Evolutionary conservation across 2,113 vertebrate genomes (phyloP).

Genomic region (Gyps fulvus): DNA sequence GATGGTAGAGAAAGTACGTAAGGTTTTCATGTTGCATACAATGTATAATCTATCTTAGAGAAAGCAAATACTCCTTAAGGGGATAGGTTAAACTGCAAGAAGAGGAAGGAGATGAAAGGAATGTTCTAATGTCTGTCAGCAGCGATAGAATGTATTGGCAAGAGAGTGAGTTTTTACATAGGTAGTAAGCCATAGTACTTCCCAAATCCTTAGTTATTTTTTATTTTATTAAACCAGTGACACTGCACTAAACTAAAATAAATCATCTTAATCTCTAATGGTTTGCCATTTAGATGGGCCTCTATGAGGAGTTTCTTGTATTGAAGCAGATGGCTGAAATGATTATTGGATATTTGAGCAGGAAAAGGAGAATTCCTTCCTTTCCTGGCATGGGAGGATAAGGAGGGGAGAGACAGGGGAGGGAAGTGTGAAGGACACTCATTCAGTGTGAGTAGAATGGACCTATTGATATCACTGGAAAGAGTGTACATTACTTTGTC

Average conservation of each 20-base stretch:
- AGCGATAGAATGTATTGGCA: slow-evolving; percentile 55
- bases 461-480: background rate
- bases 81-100: slow-evolving; percentile 68
- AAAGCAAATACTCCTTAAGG: slow-evolving; percentile 74
- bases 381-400: slow-evolving; percentile 42
- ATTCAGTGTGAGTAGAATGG: background rate
- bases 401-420: background rate
- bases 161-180: slow-evolving; percentile 55
- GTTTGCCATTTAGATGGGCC: slow-evolving; percentile 36
- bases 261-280: slow-evolving; percentile 57
- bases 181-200: slow-evolving; percentile 52
- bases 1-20: slow-evolving; percentile 59
- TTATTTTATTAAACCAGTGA: slow-evolving; percentile 62
- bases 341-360: slow-evolving; percentile 52
- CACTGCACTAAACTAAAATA: slow-evolving; percentile 56
- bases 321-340: slow-evolving; percentile 36
- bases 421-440: background rate
- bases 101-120: slow-evolving; percentile 75
- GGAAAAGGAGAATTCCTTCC: slow-evolving; percentile 42
- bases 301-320: slow-evolving; percentile 48
- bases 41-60: slow-evolving; percentile 68
- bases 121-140: slow-evolving; percentile 70
- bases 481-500: background rate
- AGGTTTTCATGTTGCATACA: slow-evolving; percentile 61
- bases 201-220: slow-evolving; percentile 63